Base-by-base conservation (phyloP, 2,888 invertebrate species). In the Teinopalpus imperialis region DNA sequence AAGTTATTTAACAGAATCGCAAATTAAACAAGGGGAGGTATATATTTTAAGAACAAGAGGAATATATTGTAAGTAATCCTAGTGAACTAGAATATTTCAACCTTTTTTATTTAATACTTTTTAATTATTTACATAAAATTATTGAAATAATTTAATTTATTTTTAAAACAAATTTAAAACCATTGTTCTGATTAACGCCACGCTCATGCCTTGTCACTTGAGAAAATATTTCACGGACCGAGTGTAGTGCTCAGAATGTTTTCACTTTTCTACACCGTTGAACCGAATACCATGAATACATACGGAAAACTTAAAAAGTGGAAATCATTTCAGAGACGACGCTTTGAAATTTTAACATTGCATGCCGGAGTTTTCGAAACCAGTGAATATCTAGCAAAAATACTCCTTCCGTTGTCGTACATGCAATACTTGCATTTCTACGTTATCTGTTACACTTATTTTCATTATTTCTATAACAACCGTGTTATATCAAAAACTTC, bases 201-300 rank as follows among this genome's bases (percentile, higher is more conserved):
- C 61, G 59, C 58, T 47, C 0, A 14, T 16, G 42, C 54, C 43
- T 52, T 51, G 27, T 59, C 46, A 49, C 61, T 69, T 70, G 48
- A n/a, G 52, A 53, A 46, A 34, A 9, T 34, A 18, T 50, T 47
- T 36, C 41, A 52, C 61, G 64, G 65, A 66, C 65, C 57, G 70
- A 60, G 64, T 69, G 69, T 69, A 61, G 63, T 59, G 58, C 61
- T 59, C 62, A 62, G 69, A 76, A 79, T 80, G 81, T 81, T 85
- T 81, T 83, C 85, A 85, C 80, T 86, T 86, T 85, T 83, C 82
- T 72, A 76, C 79, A 62, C 69, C 81, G 75, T 59, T 81, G 83
- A 71, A 69, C 76, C 72, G 76, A 62, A 69, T 67, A 65, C 73
- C 64, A 68, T 74, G 76, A 80, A 79, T 81, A 75, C 65, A 69